Percentiles rank a stretch among this genome's conserved stretches.
Conservation (phyloP, 2,113 vertebrate genomes). For the Hydrolagus affinis region DNA sequence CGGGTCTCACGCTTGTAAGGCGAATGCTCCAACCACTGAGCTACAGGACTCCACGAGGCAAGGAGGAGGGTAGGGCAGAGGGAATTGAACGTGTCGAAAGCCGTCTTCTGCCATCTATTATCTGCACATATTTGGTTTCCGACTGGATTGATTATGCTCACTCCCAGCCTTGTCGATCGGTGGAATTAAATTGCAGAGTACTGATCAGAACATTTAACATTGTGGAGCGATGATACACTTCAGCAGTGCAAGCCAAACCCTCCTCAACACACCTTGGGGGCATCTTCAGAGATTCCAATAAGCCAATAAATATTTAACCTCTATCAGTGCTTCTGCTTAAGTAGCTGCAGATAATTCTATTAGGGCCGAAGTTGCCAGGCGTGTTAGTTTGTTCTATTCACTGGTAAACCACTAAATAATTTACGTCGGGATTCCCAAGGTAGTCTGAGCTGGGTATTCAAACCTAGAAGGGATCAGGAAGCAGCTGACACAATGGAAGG, state of each 20-base stretch:
- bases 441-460: slow-evolving; percentile 1
- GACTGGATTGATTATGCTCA: not conserved
- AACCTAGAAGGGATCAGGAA: not conserved
- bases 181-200: not conserved
- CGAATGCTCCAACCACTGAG: no score
- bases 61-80: no score
- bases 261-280: slow-evolving; percentile 3
- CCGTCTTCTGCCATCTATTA: not conserved
- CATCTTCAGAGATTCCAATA: slow-evolving; percentile 16
- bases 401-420: slow-evolving; percentile 1
- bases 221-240: no score
- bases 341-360: slow-evolving; percentile 14
- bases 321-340: slow-evolving; percentile 29
- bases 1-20: no score
- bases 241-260: not conserved
- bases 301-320: slow-evolving; percentile 30
- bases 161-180: not conserved
- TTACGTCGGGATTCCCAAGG: not conserved
- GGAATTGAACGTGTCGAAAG: not conserved
- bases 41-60: no score
- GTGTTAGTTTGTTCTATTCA: not conserved
- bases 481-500: not conserved
- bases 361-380: not conserved
- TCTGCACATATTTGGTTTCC: not conserved
- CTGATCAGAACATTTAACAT: not conserved